Conservation (phyloP, 2,113 vertebrate genomes). For the Rhegmatorhina hoffmannsi region DNA sequence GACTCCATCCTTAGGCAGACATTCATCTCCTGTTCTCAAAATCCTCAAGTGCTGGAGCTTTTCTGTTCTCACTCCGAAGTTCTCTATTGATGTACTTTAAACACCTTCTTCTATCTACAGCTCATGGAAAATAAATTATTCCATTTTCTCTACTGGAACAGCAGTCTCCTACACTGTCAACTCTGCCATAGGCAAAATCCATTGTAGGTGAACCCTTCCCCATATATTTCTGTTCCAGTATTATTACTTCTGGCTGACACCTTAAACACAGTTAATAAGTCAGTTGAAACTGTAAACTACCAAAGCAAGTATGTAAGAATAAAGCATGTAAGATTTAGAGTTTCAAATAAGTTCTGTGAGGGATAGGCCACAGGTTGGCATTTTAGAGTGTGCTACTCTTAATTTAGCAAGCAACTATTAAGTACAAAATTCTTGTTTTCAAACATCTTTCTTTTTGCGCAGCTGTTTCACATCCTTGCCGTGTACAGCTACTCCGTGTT, state of each 20-base stretch:
- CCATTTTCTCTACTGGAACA: background rate
- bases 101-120: background rate
- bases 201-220: background rate
- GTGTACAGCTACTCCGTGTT: background rate
- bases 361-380: background rate
- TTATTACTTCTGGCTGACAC: background rate
- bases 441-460: background rate
- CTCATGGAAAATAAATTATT: background rate
- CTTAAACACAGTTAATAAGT: background rate
- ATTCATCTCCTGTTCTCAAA: background rate
- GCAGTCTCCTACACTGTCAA: background rate
- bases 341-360: background rate
- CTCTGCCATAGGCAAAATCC: background rate
- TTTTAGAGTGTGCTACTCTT: background rate
- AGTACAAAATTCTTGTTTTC: background rate
- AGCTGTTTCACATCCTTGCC: constrained; percentile 23
- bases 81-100: background rate
- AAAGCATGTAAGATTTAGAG: background rate
- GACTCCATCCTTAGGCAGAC: background rate
- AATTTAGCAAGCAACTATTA: background rate
- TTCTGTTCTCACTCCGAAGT: background rate
- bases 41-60: background rate
- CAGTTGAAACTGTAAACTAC: background rate
- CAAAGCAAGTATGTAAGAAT: background rate
- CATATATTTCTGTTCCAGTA: background rate